These are phyloP conservation scores for Strix aluco DNA, from an alignment of 2,113 vertebrate species.

Conservation along the genomic window DNA sequence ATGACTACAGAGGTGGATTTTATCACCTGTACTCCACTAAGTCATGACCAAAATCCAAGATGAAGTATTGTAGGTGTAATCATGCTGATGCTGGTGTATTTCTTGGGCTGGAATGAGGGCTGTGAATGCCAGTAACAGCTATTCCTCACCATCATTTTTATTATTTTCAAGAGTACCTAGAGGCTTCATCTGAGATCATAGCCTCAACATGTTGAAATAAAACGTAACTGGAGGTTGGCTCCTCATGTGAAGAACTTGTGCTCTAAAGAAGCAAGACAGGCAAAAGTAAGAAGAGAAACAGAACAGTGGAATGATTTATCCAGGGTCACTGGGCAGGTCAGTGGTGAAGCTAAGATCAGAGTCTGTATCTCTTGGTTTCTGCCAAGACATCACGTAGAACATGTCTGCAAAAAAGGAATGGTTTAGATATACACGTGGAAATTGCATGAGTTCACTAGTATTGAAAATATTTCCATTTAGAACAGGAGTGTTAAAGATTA, in stretches of 20 bases:
- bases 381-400: constrained; percentile 46
- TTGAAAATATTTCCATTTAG: constrained; percentile 33
- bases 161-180: background rate
- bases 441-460: background rate
- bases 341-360: background rate
- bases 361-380: constrained; percentile 34
- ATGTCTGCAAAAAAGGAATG: constrained; percentile 35
- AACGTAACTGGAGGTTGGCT: background rate
- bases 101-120: background rate
- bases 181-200: background rate
- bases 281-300: constrained; percentile 24
- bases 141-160: background rate
- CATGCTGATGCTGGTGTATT: background rate
- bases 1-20: background rate
- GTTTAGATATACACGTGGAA: constrained; percentile 22
- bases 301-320: constrained; percentile 56
- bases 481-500: constrained; percentile 46
- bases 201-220: background rate
- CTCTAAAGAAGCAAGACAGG: background rate
- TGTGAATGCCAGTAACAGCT: background rate
- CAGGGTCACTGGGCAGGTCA: constrained; percentile 36
- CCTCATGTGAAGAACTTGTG: background rate
- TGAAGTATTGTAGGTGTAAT: background rate
- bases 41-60: background rate
- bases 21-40: background rate